Conservation (phyloP, 1,140 invertebrate genomes). For the Doryteuthis pealeii region DNA sequence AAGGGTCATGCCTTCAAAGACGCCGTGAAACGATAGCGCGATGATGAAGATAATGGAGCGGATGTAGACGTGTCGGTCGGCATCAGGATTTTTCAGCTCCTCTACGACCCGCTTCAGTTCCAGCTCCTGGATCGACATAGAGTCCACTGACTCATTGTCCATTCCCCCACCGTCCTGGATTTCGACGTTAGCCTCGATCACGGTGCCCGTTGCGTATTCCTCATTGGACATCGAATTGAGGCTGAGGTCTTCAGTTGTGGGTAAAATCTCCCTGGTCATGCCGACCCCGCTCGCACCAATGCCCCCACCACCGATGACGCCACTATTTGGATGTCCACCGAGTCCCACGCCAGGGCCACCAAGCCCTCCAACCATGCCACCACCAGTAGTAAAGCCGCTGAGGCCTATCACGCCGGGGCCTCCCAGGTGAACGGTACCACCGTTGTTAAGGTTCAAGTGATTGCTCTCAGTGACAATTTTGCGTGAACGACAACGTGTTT, state of each 20-base stretch:
- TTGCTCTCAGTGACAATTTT: background rate
- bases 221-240: conserved; percentile 7
- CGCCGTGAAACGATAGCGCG: conserved; percentile 85
- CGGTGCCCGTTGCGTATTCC: background rate
- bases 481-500: background rate
- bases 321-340: conserved; percentile 2
- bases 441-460: background rate
- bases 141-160: conserved; percentile 37
- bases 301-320: background rate
- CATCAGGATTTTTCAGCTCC: conserved; percentile 42
- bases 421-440: no score
- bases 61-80: conserved; percentile 38
- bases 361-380: conserved; percentile 12
- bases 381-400: conserved; percentile 10
- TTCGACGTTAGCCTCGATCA: background rate
- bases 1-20: conserved; percentile 86
- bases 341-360: background rate
- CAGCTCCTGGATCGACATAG: conserved; percentile 41
- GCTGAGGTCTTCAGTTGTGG: conserved; percentile 17
- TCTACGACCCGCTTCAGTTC: conserved; percentile 46
- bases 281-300: background rate
- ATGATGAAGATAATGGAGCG: conserved; percentile 69
- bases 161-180: background rate
- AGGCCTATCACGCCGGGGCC: background rate
- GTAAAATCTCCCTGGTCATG: conserved; percentile 18